Evolutionary conservation across 2,888 invertebrate species (phyloP), one percentile per base, ranked within the genome.

Genomic region (Colostygia pectinataria): DNA sequence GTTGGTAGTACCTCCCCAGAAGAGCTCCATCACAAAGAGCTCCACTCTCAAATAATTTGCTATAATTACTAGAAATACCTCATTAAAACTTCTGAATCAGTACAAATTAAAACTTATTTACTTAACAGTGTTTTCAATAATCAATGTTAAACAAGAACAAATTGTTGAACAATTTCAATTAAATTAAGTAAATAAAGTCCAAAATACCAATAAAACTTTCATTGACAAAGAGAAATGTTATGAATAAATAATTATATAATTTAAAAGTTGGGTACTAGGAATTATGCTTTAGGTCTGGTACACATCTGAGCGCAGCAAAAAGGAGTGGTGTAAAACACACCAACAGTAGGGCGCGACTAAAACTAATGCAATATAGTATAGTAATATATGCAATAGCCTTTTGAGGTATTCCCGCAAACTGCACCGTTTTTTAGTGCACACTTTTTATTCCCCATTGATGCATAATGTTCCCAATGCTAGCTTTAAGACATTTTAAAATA

Each of bases 81-180:
- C 24, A 15, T 20, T 20, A 20, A 15, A 15, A 3, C 6, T 20
- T 20, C 20, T 20, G 20, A 20, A 20, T 20, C 20, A 20, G 20
- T 20, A 5, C 7, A 42, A 24, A 32, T 27, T 18, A 18, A 32
- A 38, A 32, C 28, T 31, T 10, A 29, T 29, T 44, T 37, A 8
- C 9, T 14, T 5, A 61, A 60, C 58, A 66, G 56, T 64, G 64
- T 60, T 66, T 55, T 55, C 27, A 46, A 39, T 46, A 33, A 32
- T 25, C 27, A 10, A 5, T 23, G 15, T 23, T 7, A 24, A 40
- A 12, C 36, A 24, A 32, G 32, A 45, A 31, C 14, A 28, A 46
- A 32, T 37, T 18, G 18, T 34, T 47, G 18, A 24, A 9, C 36
- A 27, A 48, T 31, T 37, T 23, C 25, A 45, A 45, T 45, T 12